Conservation (phyloP, 1,140 invertebrate genomes). For the Drosophila melanogaster region DNA sequence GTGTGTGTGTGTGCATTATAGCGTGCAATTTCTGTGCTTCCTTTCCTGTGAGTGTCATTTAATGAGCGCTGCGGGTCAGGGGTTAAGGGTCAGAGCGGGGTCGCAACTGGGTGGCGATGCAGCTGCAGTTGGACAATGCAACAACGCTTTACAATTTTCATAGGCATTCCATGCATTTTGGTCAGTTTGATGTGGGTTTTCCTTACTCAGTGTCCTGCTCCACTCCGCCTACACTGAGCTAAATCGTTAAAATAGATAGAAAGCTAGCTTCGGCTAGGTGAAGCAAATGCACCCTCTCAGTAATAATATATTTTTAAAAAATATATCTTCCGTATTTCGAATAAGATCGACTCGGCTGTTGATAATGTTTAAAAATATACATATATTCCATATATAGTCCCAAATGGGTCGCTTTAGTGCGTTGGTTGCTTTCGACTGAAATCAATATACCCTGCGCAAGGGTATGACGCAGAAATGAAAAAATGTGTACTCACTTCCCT, state of each 20-base stretch:
- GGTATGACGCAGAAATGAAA: no score
- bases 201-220: slow-evolving; percentile 61
- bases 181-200: slow-evolving; percentile 83
- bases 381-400: no score
- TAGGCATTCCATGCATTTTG: slow-evolving; percentile 83
- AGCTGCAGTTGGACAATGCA: slow-evolving; percentile 45
- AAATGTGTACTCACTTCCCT: slow-evolving; percentile 6
- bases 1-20: slow-evolving; percentile 65
- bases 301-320: no score
- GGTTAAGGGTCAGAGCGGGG: background rate
- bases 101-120: background rate
- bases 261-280: background rate
- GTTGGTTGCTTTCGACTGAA: no score
- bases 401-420: no score
- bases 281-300: no score
- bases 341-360: no score
- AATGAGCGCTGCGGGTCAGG: slow-evolving; percentile 61
- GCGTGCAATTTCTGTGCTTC: slow-evolving; percentile 69
- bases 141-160: slow-evolving; percentile 76
- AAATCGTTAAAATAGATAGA: slow-evolving; percentile 18
- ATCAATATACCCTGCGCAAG: no score
- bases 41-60: slow-evolving; percentile 76
- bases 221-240: slow-evolving; percentile 45
- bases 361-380: no score
- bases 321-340: no score